Conservation (phyloP, 2,113 vertebrate genomes). For the Apteryx owenii region DNA sequence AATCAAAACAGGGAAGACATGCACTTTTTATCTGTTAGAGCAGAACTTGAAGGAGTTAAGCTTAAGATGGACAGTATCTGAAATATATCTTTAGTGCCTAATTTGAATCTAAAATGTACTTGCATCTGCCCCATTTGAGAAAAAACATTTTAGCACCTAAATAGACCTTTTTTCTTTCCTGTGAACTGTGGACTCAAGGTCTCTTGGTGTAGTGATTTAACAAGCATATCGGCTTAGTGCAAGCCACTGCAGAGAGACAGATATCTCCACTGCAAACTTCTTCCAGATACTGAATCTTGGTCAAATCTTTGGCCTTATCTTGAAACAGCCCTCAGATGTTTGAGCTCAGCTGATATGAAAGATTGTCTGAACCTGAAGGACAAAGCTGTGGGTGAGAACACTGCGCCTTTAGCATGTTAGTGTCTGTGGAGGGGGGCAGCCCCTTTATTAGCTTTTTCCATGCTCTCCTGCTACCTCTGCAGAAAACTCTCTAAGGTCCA, state of each 20-base stretch:
- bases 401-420: background rate
- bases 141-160: background rate
- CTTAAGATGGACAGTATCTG: background rate
- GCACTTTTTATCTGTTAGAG: background rate
- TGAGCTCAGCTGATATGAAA: background rate
- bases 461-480: background rate
- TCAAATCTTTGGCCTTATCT: background rate
- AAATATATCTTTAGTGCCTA: background rate
- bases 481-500: background rate
- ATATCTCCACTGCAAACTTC: background rate
- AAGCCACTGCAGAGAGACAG: accelerated
- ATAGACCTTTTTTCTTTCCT: background rate
- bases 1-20: background rate
- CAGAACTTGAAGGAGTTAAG: background rate
- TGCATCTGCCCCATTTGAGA: background rate
- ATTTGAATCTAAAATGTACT: background rate
- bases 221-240: background rate
- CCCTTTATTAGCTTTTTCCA: background rate
- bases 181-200: background rate
- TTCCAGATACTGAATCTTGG: background rate
- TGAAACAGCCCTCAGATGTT: background rate
- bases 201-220: background rate
- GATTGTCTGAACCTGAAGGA: background rate
- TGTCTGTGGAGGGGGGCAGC: background rate
- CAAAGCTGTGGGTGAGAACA: accelerated